Conservation (phyloP, 2,797 vertebrate genomes). For the Sebastes cheni region DNA sequence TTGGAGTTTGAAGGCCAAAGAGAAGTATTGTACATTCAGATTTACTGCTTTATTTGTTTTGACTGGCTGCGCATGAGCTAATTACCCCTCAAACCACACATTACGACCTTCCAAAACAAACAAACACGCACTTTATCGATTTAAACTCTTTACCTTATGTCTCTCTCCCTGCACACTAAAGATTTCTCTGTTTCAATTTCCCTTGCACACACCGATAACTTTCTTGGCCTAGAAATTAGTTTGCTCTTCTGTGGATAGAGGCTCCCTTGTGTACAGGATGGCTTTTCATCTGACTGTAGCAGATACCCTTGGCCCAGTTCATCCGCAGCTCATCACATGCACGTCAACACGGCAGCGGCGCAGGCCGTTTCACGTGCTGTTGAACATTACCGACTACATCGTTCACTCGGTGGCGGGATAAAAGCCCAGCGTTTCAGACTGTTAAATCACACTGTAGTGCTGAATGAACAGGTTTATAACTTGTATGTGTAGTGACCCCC, state of each 20-base stretch:
- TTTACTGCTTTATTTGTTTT: slow-evolving; percentile 18
- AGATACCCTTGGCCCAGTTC: slow-evolving; percentile 74
- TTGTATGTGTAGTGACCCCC: not conserved
- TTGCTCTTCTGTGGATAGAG: slow-evolving; percentile 53
- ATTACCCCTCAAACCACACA: slow-evolving; percentile 15
- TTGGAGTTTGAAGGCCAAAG: slow-evolving; percentile 36
- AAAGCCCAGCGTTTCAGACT: not conserved
- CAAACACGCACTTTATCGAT: slow-evolving; percentile 25
- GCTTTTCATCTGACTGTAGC: slow-evolving; percentile 53
- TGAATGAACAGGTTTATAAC: not conserved
- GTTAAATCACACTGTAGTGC: slow-evolving; percentile 2
- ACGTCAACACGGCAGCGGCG: slow-evolving; percentile 24
- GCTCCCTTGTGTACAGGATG: slow-evolving; percentile 56
- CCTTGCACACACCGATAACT: slow-evolving; percentile 34
- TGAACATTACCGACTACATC: slow-evolving; percentile 34
- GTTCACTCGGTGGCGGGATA: not conserved
- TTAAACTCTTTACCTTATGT: not conserved
- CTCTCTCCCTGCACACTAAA: not conserved
- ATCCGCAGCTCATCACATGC: slow-evolving; percentile 49
- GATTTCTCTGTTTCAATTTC: slow-evolving; percentile 13
- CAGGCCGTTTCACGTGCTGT: slow-evolving; percentile 38
- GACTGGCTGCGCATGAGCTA: slow-evolving; percentile 10
- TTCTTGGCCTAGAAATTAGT: slow-evolving; percentile 62
- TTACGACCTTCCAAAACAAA: slow-evolving; percentile 6
- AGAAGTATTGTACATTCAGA: not conserved